Percentiles rank a stretch among this genome's conserved stretches.
Conservation (phyloP, 35 echinoderm and acorn worm genomes). For the Heliocidaris tuberculata region DNA sequence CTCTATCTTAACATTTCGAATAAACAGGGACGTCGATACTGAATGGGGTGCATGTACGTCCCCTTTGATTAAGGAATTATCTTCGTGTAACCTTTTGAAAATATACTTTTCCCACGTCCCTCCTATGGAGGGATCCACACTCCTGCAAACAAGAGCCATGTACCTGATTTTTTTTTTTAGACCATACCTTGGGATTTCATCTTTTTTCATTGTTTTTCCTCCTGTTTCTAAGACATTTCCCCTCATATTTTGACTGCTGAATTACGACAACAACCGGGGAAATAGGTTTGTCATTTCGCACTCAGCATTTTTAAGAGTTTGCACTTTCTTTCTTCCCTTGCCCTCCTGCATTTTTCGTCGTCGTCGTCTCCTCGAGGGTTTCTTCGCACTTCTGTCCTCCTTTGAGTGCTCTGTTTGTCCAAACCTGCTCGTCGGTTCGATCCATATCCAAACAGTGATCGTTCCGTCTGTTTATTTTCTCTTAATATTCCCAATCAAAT, state of each 20-base stretch:
- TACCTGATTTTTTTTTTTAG: background rate
- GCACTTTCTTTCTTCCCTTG: background rate
- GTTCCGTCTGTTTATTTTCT: slow-evolving; percentile 37
- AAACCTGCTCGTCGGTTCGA: background rate
- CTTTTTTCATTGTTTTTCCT: background rate
- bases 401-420: slow-evolving; percentile 22
- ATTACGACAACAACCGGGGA: slow-evolving; percentile 1
- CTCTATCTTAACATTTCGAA: no score
- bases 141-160: background rate
- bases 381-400: slow-evolving; percentile 21
- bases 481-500: slow-evolving; percentile 45
- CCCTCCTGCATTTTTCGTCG: background rate
- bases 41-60: no score
- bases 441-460: slow-evolving; percentile 42
- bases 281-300: slow-evolving; percentile 40
- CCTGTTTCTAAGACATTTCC: background rate
- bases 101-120: background rate
- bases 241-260: slow-evolving; percentile 2
- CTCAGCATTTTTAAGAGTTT: slow-evolving; percentile 12
- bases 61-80: no score
- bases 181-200: background rate
- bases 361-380: slow-evolving; percentile 1
- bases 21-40: no score
- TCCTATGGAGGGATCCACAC: background rate
- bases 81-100: background rate